These are phyloP conservation scores for Adelges cooleyi DNA, from an alignment of 1,140 invertebrate genomes.

Conservation along the genomic window DNA sequence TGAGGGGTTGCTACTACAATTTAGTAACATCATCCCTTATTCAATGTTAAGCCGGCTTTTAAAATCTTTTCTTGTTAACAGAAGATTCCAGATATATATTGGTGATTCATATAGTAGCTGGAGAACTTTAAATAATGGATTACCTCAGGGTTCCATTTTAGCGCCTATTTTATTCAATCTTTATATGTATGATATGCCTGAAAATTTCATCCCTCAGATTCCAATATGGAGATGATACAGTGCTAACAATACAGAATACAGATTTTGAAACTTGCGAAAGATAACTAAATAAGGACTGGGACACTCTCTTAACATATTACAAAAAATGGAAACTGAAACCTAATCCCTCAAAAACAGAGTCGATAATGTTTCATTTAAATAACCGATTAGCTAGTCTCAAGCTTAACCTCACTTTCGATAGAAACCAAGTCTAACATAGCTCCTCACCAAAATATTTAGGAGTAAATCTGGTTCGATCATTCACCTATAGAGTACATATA, in stretches of 20 bases:
- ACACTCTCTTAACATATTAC: constrained; percentile 7
- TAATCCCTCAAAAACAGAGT: constrained; percentile 23
- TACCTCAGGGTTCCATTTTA: neutral
- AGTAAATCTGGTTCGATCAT: constrained; percentile 1
- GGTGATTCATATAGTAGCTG: neutral
- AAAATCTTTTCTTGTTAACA: neutral
- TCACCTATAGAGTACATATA: constrained; percentile 20
- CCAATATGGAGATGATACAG: neutral
- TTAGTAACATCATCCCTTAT: too few relatives aligned
- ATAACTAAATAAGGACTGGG: neutral
- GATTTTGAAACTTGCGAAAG: neutral
- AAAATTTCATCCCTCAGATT: neutral
- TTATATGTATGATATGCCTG: neutral
- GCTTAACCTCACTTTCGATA: constrained; percentile 1
- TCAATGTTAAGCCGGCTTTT: too few relatives aligned
- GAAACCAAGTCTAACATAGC: neutral
- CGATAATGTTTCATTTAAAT: constrained; percentile 13
- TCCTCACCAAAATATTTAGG: constrained; percentile 16
- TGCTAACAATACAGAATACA: neutral
- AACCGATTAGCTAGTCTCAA: neutral
- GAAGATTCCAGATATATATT: neutral
- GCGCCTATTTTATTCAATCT: neutral
- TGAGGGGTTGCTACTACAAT: too few relatives aligned
- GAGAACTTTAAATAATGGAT: neutral
- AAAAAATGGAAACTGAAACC: constrained; percentile 20